Percentiles rank a stretch among this genome's conserved stretches.
phyloP scores from a whole-genome alignment of 2,113 vertebrate genomes.

The Bubo scandiacus region DNA sequence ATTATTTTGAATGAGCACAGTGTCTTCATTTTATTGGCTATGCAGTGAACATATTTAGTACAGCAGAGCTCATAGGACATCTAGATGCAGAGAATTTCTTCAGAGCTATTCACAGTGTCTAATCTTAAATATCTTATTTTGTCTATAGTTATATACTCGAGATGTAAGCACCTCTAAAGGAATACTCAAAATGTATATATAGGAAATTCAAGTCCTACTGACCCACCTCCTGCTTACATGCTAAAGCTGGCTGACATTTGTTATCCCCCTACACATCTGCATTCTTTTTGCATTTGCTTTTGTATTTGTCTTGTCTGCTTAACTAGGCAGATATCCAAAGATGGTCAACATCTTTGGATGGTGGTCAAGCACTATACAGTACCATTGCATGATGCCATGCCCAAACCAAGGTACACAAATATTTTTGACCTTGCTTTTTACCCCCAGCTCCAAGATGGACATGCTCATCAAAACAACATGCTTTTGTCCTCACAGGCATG shows the following conservation, averaged over 20 bases:
- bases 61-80: neutral
- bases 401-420: neutral
- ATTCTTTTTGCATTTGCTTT: neutral
- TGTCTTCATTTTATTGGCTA: neutral
- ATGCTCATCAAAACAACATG: rapidly evolving
- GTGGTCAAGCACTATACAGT: neutral
- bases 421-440: neutral
- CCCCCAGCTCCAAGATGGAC: neutral
- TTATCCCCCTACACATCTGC: neutral
- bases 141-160: neutral
- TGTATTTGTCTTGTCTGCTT: neutral
- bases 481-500: neutral
- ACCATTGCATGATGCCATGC: neutral
- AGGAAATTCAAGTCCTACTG: neutral
- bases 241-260: neutral
- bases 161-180: neutral
- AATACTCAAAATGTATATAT: neutral
- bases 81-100: neutral
- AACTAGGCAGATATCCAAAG: neutral
- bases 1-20: neutral
- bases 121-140: neutral
- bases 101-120: neutral
- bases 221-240: neutral
- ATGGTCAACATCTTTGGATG: neutral
- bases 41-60: neutral